Percentiles rank a stretch among this genome's conserved stretches.
Conservation (phyloP, 37 sponge, comb jelly and placozoan genomes). For the Aplysina aerophoba region DNA sequence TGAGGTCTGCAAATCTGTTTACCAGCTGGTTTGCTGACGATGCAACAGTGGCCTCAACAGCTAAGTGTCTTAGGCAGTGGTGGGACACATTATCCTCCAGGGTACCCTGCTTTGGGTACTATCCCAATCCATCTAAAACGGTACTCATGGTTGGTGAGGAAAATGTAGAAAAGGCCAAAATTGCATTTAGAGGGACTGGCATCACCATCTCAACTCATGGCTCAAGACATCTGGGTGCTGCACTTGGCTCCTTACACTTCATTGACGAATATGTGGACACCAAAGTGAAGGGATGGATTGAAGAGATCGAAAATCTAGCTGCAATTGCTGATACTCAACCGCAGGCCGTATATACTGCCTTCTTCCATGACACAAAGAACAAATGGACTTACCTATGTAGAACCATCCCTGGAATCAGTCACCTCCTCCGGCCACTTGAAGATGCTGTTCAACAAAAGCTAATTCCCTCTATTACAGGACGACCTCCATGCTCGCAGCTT, state of each 20-base stretch:
- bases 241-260: neutral
- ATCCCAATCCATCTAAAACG: neutral
- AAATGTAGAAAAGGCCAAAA: neutral
- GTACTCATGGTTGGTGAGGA: neutral
- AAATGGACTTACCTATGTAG: neutral
- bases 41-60: neutral
- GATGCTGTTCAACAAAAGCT: neutral
- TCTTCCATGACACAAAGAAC: neutral
- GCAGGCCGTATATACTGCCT: neutral
- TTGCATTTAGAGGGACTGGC: neutral
- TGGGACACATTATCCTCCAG: neutral
- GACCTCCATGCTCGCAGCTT: conserved; percentile 1
- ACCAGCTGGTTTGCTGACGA: too few species aligned
- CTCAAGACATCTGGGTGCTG: neutral
- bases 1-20: too few species aligned
- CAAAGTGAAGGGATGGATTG: neutral
- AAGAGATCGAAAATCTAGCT: neutral
- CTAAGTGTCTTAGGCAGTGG: neutral
- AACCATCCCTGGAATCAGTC: neutral
- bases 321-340: neutral
- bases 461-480: neutral
- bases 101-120: neutral
- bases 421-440: neutral
- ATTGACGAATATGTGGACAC: neutral
- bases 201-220: neutral